Percentiles rank a stretch among this genome's conserved stretches.
phyloP scores from a whole-genome alignment of 2,113 vertebrate genomes.

The Odobenus rosmarus region DNA sequence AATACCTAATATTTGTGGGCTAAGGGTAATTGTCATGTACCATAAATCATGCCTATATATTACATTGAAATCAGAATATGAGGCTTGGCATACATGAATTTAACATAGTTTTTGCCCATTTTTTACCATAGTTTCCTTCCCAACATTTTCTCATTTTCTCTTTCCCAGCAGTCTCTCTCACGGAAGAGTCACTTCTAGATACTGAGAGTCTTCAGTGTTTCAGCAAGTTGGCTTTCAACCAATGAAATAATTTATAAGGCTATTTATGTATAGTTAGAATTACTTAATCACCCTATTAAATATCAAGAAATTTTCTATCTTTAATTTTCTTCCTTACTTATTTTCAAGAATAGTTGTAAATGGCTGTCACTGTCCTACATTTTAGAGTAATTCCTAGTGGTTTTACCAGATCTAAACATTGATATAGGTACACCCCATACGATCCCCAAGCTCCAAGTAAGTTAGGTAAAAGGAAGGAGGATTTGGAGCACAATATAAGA shows the following conservation, averaged over 20 bases:
- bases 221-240: not conserved
- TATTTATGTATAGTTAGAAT: not conserved
- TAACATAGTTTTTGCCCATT: not conserved
- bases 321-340: not conserved
- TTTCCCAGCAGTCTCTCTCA: not conserved
- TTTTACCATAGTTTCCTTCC: not conserved
- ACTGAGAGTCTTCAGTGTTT: not conserved
- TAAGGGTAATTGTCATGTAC: not conserved
- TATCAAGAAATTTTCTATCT: not conserved
- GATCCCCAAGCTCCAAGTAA: not conserved
- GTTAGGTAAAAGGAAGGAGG: not conserved
- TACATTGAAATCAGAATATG: not conserved
- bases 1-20: not conserved
- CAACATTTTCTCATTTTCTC: not conserved
- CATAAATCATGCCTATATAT: not conserved
- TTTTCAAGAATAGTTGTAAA: conserved; percentile 37
- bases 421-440: not conserved
- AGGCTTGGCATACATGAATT: not conserved
- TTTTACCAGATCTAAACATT: not conserved
- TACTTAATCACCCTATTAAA: conserved; percentile 5
- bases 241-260: conserved; percentile 43
- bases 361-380: not conserved
- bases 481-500: not conserved
- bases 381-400: not conserved
- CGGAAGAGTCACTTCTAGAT: not conserved